phyloP scores from a whole-genome alignment of 2,113 vertebrate genomes.

The Trogon surrucura region DNA sequence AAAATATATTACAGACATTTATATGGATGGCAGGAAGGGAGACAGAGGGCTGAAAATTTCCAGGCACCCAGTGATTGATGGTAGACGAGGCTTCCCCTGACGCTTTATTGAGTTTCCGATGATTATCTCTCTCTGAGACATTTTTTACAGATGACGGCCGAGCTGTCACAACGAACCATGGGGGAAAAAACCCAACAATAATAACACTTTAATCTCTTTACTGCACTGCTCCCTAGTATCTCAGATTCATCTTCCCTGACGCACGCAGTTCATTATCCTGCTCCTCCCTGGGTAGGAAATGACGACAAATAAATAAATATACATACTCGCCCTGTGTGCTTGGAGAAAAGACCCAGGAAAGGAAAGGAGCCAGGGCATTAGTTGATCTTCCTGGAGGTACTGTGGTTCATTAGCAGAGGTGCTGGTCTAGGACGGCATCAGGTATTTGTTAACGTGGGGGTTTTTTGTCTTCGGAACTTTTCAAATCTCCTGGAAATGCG shows the following conservation, averaged over 20 bases:
- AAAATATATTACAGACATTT: conserved; percentile 99
- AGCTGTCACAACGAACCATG: conserved; percentile 84
- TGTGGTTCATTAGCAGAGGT: conserved; percentile 68
- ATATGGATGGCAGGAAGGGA: conserved; percentile 97
- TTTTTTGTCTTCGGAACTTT: conserved; percentile 41
- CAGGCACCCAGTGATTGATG: conserved; percentile 98
- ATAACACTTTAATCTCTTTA: conserved; percentile 89
- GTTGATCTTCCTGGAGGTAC: conserved; percentile 71
- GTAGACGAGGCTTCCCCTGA: conserved; percentile 85
- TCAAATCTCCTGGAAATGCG: conserved; percentile 50
- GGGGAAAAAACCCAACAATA: conserved; percentile 81
- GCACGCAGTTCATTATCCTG: conserved; percentile 82
- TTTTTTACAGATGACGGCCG: conserved; percentile 90
- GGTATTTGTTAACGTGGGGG: conserved; percentile 11
- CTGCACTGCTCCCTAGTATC: conserved; percentile 84
- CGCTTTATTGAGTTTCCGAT: conserved; percentile 99
- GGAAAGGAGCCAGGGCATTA: conserved; percentile 61
- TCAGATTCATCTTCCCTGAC: conserved; percentile 89
- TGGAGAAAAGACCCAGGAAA: conserved; percentile 51
- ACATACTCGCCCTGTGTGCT: conserved; percentile 55
- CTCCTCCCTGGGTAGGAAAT: conserved; percentile 83
- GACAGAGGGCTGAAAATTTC: conserved; percentile 87
- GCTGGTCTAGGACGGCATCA: conserved; percentile 5
- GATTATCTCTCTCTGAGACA: conserved; percentile 96
- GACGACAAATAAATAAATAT: conserved; percentile 79